Percentiles rank a stretch among this genome's conserved stretches.
Conservation (phyloP, 2,113 vertebrate genomes). For the Sardina pilchardus region DNA sequence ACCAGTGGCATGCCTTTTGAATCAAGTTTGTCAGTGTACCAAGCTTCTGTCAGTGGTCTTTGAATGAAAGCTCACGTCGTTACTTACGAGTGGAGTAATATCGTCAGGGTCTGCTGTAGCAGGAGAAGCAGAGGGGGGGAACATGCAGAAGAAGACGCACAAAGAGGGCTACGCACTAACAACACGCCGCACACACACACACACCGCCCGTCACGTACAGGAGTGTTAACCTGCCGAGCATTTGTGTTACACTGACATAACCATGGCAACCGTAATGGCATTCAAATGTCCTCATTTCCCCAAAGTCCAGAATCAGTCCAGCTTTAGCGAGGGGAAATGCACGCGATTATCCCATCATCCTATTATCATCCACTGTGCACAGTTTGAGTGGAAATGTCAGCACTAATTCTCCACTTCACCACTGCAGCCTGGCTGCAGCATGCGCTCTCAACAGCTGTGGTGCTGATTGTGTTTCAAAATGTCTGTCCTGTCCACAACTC, state of each 20-base stretch:
- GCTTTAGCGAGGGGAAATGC: not conserved
- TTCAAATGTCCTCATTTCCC: not conserved
- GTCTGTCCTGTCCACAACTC: not conserved
- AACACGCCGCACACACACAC: not conserved
- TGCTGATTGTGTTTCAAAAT: slow-evolving; percentile 6
- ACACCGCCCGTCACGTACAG: not conserved
- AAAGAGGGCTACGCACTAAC: not conserved
- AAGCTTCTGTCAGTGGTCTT: slow-evolving; percentile 33
- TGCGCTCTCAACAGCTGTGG: not conserved
- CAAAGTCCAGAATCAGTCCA: not conserved
- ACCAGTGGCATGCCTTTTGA: slow-evolving; percentile 4
- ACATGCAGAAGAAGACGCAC: not conserved
- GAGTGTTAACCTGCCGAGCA: not conserved
- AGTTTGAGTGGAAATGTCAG: not conserved
- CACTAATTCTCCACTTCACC: not conserved
- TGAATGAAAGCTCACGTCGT: slow-evolving; percentile 33
- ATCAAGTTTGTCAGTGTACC: slow-evolving; percentile 27
- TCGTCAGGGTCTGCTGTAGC: not conserved
- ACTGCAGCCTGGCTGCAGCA: not conserved
- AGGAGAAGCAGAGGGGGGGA: not conserved
- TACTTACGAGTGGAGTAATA: not conserved
- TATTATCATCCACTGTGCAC: not conserved
- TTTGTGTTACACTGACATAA: not conserved
- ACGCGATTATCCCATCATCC: not conserved
- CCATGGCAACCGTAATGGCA: slow-evolving; percentile 7